A percentile compares a stretch with the other conserved stretches of the same genome.
These are phyloP conservation scores for Hydra vulgaris DNA, from an alignment of 30 jellyfish, hydroid and myxozoan genomes.

Conservation along the genomic window DNA sequence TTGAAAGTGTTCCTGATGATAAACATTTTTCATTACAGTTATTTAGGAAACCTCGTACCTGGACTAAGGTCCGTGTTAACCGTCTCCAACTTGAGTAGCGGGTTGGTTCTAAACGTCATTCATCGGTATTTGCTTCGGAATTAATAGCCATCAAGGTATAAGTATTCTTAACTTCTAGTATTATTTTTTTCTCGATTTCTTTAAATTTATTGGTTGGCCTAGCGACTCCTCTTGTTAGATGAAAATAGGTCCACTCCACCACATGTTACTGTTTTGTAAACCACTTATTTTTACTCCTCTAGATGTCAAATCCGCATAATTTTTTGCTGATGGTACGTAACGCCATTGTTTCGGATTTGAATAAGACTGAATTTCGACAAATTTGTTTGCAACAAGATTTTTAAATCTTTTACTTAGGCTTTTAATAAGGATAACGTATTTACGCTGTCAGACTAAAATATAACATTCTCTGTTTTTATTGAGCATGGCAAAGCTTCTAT, in stretches of 20 bases:
- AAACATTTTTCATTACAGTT: no score
- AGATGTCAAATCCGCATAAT: constrained; percentile 49
- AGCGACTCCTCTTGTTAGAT: background rate
- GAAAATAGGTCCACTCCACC: background rate
- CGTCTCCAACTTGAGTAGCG: no score
- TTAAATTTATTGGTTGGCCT: background rate
- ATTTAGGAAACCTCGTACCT: no score
- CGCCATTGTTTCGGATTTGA: constrained; percentile 27
- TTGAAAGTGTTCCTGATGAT: no score
- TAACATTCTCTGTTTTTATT: constrained; percentile 1
- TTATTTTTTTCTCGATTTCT: no score
- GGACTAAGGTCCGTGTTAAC: no score
- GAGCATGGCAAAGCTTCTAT: constrained; percentile 7
- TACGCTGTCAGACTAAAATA: constrained; percentile 44
- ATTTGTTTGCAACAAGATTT: constrained; percentile 15
- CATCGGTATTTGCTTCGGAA: no score
- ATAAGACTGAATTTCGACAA: constrained; percentile 8
- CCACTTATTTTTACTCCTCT: no score
- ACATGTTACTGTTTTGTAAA: no score
- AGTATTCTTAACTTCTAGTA: no score
- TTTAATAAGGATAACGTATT: constrained; percentile 14
- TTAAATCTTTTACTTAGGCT: constrained; percentile 22
- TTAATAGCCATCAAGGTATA: no score
- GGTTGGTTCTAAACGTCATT: no score
- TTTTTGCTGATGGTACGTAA: constrained; percentile 14